A percentile compares a stretch with the other conserved stretches of the same genome.
phyloP scores from a whole-genome alignment of 2,797 vertebrate genomes.

The Diglossa cyanea region DNA sequence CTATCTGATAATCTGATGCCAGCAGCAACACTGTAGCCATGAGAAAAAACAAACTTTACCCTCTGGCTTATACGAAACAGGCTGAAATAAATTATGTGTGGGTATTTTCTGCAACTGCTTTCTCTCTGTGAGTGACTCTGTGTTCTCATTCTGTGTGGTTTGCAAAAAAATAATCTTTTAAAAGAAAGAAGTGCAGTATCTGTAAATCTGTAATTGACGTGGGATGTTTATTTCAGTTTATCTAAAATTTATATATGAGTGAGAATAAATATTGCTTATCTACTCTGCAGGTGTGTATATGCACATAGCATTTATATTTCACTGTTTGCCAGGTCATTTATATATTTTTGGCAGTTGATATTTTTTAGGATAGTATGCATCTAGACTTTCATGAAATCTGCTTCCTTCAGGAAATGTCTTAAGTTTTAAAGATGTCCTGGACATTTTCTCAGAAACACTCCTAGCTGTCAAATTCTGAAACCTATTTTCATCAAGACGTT shows the following conservation, averaged over 20 bases:
- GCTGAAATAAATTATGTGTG: background rate
- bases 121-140: background rate
- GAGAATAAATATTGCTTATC: constrained; percentile 20
- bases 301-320: background rate
- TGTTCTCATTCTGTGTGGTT: background rate
- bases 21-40: background rate
- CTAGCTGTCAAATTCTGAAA: background rate
- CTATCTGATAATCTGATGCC: background rate
- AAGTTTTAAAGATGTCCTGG: background rate
- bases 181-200: background rate
- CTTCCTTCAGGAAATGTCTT: background rate
- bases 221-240: background rate
- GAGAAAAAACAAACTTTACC: background rate
- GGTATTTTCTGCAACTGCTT: background rate
- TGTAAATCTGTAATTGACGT: background rate
- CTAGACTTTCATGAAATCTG: background rate
- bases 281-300: background rate
- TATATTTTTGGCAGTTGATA: background rate
- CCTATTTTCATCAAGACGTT: background rate
- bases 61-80: background rate
- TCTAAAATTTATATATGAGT: background rate
- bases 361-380: background rate
- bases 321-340: background rate
- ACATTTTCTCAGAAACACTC: background rate
- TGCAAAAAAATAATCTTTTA: background rate